phyloP scores from a whole-genome alignment of 1,140 invertebrate species.

The Cyclina sinensis region DNA sequence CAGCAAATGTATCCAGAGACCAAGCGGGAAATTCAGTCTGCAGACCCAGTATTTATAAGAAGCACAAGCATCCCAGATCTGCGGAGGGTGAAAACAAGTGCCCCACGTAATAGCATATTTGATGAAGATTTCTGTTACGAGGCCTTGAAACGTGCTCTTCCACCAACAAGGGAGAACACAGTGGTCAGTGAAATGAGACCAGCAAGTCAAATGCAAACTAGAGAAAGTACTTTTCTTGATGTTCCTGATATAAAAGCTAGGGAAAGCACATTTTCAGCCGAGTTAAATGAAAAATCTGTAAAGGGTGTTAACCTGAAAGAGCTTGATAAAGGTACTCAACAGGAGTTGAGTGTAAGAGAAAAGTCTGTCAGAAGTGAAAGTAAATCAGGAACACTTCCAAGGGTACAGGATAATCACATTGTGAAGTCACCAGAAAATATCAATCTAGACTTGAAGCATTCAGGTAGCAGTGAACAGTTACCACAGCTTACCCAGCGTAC shows the following conservation, averaged over 20 bases:
- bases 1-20: constrained; percentile 47
- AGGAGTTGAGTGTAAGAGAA: background rate
- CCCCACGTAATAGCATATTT: background rate
- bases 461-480: background rate
- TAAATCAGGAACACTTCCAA: background rate
- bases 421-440: constrained; percentile 37
- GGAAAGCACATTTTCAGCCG: background rate
- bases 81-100: background rate
- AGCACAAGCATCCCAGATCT: background rate
- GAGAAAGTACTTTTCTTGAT: background rate
- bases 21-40: background rate
- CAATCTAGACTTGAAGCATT: background rate
- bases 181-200: background rate
- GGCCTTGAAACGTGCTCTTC: constrained; percentile 10
- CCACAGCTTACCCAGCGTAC: background rate
- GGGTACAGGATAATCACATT: background rate
- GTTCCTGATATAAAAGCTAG: background rate
- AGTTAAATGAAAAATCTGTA: background rate
- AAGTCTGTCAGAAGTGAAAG: background rate
- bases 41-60: background rate
- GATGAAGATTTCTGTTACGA: background rate
- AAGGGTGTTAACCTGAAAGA: background rate
- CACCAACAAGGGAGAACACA: constrained; percentile 14
- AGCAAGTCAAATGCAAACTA: background rate
- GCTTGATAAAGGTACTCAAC: background rate